Base-by-base conservation (phyloP, 2,113 vertebrate species). In the Elgaria multicarinata region DNA sequence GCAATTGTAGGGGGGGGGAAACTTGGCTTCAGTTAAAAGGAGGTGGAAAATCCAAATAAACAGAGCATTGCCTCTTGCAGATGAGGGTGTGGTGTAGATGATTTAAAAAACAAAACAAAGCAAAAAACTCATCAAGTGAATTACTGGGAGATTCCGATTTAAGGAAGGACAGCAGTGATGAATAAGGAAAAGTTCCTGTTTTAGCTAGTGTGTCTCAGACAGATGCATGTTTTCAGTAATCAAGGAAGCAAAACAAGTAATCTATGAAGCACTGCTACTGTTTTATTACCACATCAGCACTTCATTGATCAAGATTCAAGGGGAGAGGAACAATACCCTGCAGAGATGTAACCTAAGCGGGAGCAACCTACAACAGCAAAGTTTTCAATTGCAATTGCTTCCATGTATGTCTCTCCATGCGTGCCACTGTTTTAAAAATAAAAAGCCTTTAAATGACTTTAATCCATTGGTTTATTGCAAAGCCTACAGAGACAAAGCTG, bases 391-490 rank as follows among this genome's bases (percentile, higher is more conserved):
- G 62, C 83, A 24, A 72, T 36, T 71, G 82, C 81, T 39, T 83
- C 79, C 39, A 4, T 81, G 78, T 24, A 71, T 53, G 86, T 69
- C 85, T 90, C 90, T 91, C 78, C 36, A 39, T 80, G 50, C 74
- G 85, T 58, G 69, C 44, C 85, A 88, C 79, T 85, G 89, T 55
- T 85, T 94, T 87, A 0, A 78, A 46, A 66, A 50, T 64, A 76
- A 89, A 71, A 44, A 12, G 6, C 36, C 87, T 85, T 95, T 85
- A 89, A 80, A 81, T 74, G 91, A 82, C 89, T 90, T 94, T 91
- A 96, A 95, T 95, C 94, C 88, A 87, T 22, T 90, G 94, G 93
- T 94, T 96, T 94, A 93, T 95, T 93, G 93, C 89, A 88, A 93
- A 92, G 94, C 93, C 93, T 86, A 89, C 90, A 92, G 84, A 94